Evolutionary conservation across 2,888 invertebrate genomes (phyloP), one percentile per base, ranked within the genome.

Genomic region (Caradrina clavipalpis): DNA sequence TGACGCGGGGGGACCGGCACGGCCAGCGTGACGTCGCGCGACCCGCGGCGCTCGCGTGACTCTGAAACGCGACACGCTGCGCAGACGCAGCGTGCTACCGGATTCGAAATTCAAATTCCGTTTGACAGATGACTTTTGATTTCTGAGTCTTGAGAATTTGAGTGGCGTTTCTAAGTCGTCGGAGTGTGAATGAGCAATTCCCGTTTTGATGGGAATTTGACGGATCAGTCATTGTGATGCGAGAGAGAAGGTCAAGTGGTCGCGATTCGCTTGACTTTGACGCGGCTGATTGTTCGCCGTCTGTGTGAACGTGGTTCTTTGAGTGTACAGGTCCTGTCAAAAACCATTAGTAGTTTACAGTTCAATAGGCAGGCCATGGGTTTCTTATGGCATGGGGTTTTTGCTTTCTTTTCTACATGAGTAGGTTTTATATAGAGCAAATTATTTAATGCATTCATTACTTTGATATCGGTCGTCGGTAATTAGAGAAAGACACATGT

Each of bases 161-260:
- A 73, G 78, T 83, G 83, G 80, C 80, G 78, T 76, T 86, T 84
- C 93, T 93, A 57, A 82, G 70, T 78, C 77, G 79, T 22, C 74
- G 68, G 64, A 79, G 82, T 84, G 79, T 95, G 95, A 95, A 95
- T 92, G 93, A 91, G 91, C 95, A 95, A 95, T 95, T 94, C 86
- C 86, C 81, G 76, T 83, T 86, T 83, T 89, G 92, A 91, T 95
- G 94, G 93, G 94, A 95, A 94, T 86, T 66, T 76, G 82, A 76
- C 69, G 79, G 80, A 74, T 78, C 49, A 56, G 59, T 50, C 63
- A 66, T 74, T 80, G 73, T 78, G 50, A 69, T 80, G 70, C 69
- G 81, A 72, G 78, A 71, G 57, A 57, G 72, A 71, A 77, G 84
- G 79, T 84, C 81, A 84, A 84, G 82, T 84, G 81, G 71, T 64